Percentiles rank a stretch among this genome's conserved stretches.
Conservation (phyloP, 1,140 invertebrate species). For the Delia radicum region DNA sequence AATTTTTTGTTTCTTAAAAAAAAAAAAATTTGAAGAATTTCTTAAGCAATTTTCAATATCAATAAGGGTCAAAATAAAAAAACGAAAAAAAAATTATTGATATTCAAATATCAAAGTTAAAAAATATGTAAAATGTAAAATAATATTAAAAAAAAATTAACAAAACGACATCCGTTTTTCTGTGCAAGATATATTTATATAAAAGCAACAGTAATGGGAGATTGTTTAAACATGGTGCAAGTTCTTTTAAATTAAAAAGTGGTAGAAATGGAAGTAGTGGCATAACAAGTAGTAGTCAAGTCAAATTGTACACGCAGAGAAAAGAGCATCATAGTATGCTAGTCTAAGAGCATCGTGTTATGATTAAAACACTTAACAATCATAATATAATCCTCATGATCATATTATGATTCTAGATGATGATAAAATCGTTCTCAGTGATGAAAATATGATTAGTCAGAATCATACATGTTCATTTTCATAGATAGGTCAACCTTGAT, state of each 20-base stretch:
- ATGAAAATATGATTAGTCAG: no score
- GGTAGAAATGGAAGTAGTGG: neutral
- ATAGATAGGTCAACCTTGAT: no score
- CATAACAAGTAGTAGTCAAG: neutral
- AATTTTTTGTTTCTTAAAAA: neutral
- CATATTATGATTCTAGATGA: no score
- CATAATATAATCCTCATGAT: no score
- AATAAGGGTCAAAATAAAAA: neutral
- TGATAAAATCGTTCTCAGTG: no score
- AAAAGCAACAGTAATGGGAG: neutral
- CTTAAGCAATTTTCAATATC: conserved; percentile 11
- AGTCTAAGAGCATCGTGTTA: no score
- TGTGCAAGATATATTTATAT: neutral
- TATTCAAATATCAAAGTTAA: conserved; percentile 23
- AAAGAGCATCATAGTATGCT: no score
- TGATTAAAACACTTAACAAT: no score
- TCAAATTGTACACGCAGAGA: no score
- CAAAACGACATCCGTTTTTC: conserved; percentile 8
- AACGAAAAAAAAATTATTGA: conserved; percentile 9
- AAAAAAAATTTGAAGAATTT: neutral
- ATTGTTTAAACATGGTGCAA: neutral
- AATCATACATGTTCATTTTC: no score
- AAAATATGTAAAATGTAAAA: neutral
- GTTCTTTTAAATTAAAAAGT: no score
- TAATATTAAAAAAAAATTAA: neutral